Percentiles rank a stretch among this genome's conserved stretches.
Conservation (phyloP, 2,113 vertebrate genomes). For the Hyperopisus bebe region DNA sequence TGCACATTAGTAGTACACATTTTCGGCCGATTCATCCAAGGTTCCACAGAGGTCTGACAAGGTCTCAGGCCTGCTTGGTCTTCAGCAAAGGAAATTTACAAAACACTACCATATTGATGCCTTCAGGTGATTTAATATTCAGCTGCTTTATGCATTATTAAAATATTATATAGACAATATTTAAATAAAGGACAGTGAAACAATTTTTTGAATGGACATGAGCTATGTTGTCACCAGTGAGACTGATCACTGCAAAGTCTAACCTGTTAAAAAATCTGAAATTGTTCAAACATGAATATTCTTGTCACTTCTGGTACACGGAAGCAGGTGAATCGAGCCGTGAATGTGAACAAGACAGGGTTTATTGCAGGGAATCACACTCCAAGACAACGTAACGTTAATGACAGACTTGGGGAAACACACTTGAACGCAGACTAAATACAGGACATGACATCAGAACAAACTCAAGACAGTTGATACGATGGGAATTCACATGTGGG, state of each 20-base stretch:
- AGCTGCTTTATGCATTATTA: background rate
- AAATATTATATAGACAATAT: background rate
- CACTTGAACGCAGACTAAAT: too few species aligned
- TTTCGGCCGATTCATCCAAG: background rate
- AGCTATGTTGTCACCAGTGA: background rate
- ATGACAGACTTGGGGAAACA: too few species aligned
- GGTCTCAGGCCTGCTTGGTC: background rate
- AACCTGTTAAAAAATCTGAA: background rate
- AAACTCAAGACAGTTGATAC: too few species aligned
- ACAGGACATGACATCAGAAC: too few species aligned
- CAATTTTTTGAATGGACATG: background rate
- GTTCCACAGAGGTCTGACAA: background rate
- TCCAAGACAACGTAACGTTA: too few species aligned
- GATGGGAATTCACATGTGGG: too few species aligned
- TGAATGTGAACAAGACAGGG: too few species aligned
- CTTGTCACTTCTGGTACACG: too few species aligned
- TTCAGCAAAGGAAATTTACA: background rate
- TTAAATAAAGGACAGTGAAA: background rate
- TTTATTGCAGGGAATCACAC: too few species aligned
- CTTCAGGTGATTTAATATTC: background rate
- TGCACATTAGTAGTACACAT: too few species aligned
- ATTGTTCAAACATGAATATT: background rate
- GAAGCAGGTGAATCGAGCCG: too few species aligned
- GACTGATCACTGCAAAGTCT: background rate
- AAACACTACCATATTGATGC: background rate